Evolutionary conservation across 2,888 invertebrate species (phyloP).

Genomic region (Cantharis nigra): DNA sequence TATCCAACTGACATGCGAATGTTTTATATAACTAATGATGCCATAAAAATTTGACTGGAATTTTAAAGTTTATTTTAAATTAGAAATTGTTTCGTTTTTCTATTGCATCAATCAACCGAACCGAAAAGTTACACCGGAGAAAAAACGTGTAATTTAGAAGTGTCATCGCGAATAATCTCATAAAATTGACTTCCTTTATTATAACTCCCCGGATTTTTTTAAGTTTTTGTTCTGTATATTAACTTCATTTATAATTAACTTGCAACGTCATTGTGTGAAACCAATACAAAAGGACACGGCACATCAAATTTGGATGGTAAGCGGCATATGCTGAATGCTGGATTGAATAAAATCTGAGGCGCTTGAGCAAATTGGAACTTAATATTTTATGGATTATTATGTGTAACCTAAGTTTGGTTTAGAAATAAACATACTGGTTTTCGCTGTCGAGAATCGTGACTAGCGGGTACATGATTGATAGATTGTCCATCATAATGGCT

Average conservation of each 20-base stretch:
- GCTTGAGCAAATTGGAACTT: conserved; percentile 10
- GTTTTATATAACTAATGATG: conserved; percentile 31
- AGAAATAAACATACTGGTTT: conserved; percentile 33
- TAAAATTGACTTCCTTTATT: not conserved
- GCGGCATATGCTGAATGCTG: conserved; percentile 26
- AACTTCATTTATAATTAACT: conserved; percentile 29
- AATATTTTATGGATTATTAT: conserved; percentile 1
- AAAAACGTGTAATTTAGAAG: not conserved
- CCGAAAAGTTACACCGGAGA: not conserved
- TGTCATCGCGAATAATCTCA: not conserved
- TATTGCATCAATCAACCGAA: not conserved
- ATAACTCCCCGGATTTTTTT: not conserved
- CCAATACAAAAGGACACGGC: conserved; percentile 16
- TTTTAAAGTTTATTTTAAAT: not conserved
- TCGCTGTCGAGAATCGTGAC: conserved; percentile 51
- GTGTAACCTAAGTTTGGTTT: conserved; percentile 5
- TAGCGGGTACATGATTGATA: conserved; percentile 54
- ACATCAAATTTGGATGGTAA: conserved; percentile 27
- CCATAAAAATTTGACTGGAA: not conserved
- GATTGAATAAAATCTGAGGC: conserved; percentile 19
- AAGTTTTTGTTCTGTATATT: conserved; percentile 21
- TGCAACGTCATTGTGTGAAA: conserved; percentile 28
- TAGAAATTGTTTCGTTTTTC: not conserved
- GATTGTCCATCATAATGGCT: conserved; percentile 57
- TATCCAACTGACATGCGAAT: conserved; percentile 41